Base-by-base conservation (phyloP, 2,797 vertebrate genomes). In the Hapalemur alaotrensis region DNA sequence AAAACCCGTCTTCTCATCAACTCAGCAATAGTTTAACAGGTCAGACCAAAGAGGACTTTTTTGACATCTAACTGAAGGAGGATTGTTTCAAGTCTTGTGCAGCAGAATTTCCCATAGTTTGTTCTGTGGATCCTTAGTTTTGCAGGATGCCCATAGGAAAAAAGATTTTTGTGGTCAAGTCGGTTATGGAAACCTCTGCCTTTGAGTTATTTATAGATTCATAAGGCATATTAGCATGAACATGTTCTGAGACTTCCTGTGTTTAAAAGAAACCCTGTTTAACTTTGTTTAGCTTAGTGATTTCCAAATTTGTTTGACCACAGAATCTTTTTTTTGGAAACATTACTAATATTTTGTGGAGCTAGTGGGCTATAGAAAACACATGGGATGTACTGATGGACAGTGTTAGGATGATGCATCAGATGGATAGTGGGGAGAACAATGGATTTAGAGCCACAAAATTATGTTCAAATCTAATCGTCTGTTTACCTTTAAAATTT, bases 201-300 rank as follows among this genome's bases (percentile, higher is more conserved):
- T 95, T 90, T 91, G 75, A 96, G 89, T 83, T 96, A 78, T 96
- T 97, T 97, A 85, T 94, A 97, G 89, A 72, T 93, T 92, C 79
- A 91, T 38, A 80, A 43, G 67, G 17, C 72, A 89, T 83, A 65
- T 91, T 89, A 93, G 82, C 52, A 86, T 41, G 73, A 91, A 80
- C 70, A 88, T 96, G 50, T 93, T 95, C 59, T 79, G 65, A 96
- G 83, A 96, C 70, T 96, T 96, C 86, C 96, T 95, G 85, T 95
- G 78, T 82, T 84, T 57, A 46, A 59, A 80, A 96, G 93, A 91
- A 82, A 92, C 41, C 91, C 72, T 94, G 35, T 93, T 93, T 90
- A 92, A 92, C 67, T 95, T 91, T 95, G 81, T 96, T 97, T 97
- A 93, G 78, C 76, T 94, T 96, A 89, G 91, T 88, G 61, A 96